Conservation (phyloP, 1,140 invertebrate species). For the Euwallacea fornicatus region DNA sequence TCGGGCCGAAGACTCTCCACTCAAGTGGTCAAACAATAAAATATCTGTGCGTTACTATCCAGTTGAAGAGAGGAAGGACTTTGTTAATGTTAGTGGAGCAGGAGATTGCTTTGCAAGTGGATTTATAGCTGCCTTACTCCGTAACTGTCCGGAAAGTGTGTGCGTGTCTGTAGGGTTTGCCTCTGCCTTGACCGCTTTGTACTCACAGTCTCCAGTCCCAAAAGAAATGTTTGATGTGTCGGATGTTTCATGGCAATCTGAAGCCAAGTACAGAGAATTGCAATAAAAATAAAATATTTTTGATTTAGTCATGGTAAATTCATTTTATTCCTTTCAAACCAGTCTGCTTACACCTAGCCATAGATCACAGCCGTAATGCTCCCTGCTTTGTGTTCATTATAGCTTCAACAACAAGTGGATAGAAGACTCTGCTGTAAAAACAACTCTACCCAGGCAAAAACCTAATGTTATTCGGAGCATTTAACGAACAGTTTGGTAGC, state of each 20-base stretch:
- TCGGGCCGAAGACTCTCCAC: conserved; percentile 40
- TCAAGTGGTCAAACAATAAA: conserved; percentile 20
- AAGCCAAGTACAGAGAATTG: background rate
- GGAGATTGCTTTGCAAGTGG: conserved; percentile 67
- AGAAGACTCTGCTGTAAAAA: too few relatives aligned
- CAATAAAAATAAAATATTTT: background rate
- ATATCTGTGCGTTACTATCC: conserved; percentile 55
- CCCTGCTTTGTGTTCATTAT: too few relatives aligned
- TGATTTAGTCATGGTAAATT: background rate
- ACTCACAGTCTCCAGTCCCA: conserved; percentile 42
- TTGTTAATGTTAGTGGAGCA: conserved; percentile 66
- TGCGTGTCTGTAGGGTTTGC: conserved; percentile 60
- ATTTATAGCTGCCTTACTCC: conserved; percentile 59
- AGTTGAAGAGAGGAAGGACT: conserved; percentile 50
- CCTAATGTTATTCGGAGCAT: too few relatives aligned
- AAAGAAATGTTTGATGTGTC: conserved; percentile 6
- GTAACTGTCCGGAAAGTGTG: conserved; percentile 53
- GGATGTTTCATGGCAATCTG: background rate
- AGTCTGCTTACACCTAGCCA: background rate
- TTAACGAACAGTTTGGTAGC: too few relatives aligned
- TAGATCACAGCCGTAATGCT: too few relatives aligned
- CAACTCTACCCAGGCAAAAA: too few relatives aligned
- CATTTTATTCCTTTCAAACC: background rate
- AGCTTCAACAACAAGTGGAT: too few relatives aligned
- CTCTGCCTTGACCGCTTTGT: conserved; percentile 58